Base-by-base conservation (phyloP, 2,888 invertebrate species). In the Lasioglossum figueresi region DNA sequence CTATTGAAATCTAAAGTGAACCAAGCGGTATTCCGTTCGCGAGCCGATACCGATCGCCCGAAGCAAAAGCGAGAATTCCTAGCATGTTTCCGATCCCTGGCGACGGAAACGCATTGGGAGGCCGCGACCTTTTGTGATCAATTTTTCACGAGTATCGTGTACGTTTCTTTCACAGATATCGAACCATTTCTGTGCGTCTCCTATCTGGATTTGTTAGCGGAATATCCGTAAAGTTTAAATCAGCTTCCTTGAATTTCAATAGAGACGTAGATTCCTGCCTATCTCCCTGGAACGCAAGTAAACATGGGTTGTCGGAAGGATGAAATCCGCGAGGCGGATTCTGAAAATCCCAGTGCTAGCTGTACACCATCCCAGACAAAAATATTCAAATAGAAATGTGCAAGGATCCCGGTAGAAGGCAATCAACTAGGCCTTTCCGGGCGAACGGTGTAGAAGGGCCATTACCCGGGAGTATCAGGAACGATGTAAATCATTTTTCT, bases 401-500 rank as follows among this genome's bases (percentile, higher is more conserved):
- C 63, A 31, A 31, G 31, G 31, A 63, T 63, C 6, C 31, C 63
- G 16, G 63, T 31, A 6, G 31, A 31, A 63, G 63, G 63, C 63
- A 63, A 63, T 63, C 63, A 16, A 31, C 31, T 63, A 63, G 31
- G 31, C 63, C 63, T 63, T 37, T 34, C 66, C 31, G 66, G 68
- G 37, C 68, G 68, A 37, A 10, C 37, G 34, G 43, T n/a, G 31
- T 63, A 72, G 77, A 72, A 66, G 43, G 71, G 43, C 43, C n/a
- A 80, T 83, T 83, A 81, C 75, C 75, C 31, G 34, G 34, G 45
- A 72, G 85, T 89, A 91, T 88, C 87, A 88, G 91, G 86, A 85
- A 85, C 89, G 88, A 89, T 88, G 91, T 91, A 92, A 91, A 92
- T 91, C 92, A 91, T 89, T 85, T 83, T 83, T 80, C 79, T 79